A percentile compares a stretch with the other conserved stretches of the same genome.
Conservation (phyloP, 2,113 vertebrate species). For the Xenopus borealis region DNA sequence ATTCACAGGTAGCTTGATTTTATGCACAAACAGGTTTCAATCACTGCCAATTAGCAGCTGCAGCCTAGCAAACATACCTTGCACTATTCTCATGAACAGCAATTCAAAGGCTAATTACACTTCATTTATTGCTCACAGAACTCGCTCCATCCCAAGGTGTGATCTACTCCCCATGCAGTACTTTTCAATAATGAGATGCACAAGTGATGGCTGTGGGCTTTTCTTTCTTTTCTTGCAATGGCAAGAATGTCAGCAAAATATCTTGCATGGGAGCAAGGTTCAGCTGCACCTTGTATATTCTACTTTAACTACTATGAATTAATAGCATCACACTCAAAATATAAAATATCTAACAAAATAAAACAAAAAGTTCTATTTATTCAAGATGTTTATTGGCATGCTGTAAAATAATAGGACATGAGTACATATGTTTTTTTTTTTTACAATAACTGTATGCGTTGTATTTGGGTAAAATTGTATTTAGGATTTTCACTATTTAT, state of each 20-base stretch:
- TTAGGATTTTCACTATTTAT: too few species aligned
- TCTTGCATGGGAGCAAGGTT: neutral
- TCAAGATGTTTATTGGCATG: too few species aligned
- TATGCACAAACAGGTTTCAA: conserved; percentile 35
- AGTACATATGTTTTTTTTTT: too few species aligned
- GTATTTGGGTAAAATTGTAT: too few species aligned
- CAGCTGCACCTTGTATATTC: too few species aligned
- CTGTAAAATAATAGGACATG: too few species aligned
- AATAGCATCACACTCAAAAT: too few species aligned
- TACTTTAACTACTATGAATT: too few species aligned
- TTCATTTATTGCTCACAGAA: conserved; percentile 29
- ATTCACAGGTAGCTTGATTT: conserved; percentile 15
- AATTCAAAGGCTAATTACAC: conserved; percentile 43
- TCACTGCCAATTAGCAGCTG: conserved; percentile 37
- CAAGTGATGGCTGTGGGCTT: neutral
- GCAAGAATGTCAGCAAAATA: neutral
- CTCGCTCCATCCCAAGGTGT: conserved; percentile 33
- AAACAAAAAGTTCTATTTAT: too few species aligned
- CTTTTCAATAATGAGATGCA: conserved; percentile 21
- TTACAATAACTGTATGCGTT: too few species aligned
- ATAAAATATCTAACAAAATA: too few species aligned
- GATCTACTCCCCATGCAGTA: conserved; percentile 18
- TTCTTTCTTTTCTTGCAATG: neutral
- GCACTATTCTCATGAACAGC: conserved; percentile 7
- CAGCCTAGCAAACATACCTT: conserved; percentile 34